A percentile compares a stretch with the other conserved stretches of the same genome.
Evolutionary conservation across 2,113 vertebrate species (phyloP).

Genomic region (Xiphophorus hellerii): DNA sequence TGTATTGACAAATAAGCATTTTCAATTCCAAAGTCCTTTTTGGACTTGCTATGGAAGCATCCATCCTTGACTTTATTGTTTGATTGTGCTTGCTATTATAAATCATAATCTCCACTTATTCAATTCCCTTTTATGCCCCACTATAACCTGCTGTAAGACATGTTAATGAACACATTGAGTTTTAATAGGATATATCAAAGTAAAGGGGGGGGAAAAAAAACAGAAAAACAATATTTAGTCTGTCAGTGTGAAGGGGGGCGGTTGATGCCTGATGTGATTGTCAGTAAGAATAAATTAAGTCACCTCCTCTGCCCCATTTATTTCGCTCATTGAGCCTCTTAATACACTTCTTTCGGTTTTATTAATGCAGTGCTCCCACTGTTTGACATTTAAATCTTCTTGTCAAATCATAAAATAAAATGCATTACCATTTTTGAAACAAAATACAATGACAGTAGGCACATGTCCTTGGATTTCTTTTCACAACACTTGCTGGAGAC

Average conservation of each 20-base stretch:
- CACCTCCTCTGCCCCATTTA: constrained; percentile 31
- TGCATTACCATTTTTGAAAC: not conserved
- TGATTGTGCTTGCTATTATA: constrained; percentile 25
- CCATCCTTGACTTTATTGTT: constrained; percentile 49
- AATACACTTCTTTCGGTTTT: constrained; percentile 9
- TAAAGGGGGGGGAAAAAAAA: not conserved
- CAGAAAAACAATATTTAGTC: constrained; percentile 37
- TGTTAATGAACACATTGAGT: constrained; percentile 34
- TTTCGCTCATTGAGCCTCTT: constrained; percentile 41
- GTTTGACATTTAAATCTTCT: constrained; percentile 33
- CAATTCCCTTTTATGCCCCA: constrained; percentile 17
- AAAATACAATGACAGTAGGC: constrained; percentile 5
- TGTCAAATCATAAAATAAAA: not conserved
- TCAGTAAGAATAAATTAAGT: constrained; percentile 32
- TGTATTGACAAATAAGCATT: no score
- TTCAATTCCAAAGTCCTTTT: no score
- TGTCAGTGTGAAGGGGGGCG: not conserved
- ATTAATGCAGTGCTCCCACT: constrained; percentile 40
- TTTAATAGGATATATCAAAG: constrained; percentile 23
- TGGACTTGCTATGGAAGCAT: constrained; percentile 10
- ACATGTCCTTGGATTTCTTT: constrained; percentile 30
- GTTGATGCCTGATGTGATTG: not conserved
- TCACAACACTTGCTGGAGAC: constrained; percentile 24
- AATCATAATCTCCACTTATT: constrained; percentile 6
- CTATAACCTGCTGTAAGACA: constrained; percentile 32